Evolutionary conservation across 2,888 invertebrate genomes (phyloP).

Genomic region (Dynastes grantii): DNA sequence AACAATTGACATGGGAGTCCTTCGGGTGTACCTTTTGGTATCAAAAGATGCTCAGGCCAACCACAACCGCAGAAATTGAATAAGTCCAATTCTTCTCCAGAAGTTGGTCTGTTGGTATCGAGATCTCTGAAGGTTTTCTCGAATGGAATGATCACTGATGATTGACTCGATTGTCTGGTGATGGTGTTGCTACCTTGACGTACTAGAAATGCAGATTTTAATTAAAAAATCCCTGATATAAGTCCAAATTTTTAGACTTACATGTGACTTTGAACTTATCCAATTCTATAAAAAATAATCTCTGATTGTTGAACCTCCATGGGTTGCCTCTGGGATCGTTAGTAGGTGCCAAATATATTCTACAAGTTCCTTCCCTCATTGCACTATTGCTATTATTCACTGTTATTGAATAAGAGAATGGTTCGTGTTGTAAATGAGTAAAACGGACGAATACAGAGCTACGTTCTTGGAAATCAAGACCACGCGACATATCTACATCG

Average conservation of each 20-base stretch:
- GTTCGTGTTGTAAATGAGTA: constrained; percentile 85
- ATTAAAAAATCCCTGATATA: not conserved
- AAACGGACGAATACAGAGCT: constrained; percentile 82
- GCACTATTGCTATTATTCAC: constrained; percentile 71
- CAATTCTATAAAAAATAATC: constrained; percentile 80
- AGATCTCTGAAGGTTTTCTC: constrained; percentile 85
- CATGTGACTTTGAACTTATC: constrained; percentile 80
- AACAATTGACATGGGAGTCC: constrained; percentile 82
- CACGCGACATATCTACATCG: constrained; percentile 83
- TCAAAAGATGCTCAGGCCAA: constrained; percentile 88
- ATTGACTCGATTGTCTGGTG: constrained; percentile 78
- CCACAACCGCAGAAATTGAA: constrained; percentile 92
- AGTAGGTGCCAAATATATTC: constrained; percentile 81
- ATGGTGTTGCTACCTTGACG: constrained; percentile 80
- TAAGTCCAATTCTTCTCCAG: constrained; percentile 71
- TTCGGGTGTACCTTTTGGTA: constrained; percentile 80
- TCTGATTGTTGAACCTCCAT: constrained; percentile 77
- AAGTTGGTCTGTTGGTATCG: constrained; percentile 76
- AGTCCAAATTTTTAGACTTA: constrained; percentile 67
- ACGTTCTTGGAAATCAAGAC: constrained; percentile 86
- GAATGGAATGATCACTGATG: constrained; percentile 88
- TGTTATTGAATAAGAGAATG: constrained; percentile 76
- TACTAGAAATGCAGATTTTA: constrained; percentile 70
- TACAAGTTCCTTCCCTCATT: constrained; percentile 76
- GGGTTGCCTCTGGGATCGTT: constrained; percentile 77